Evolutionary conservation across 2,888 invertebrate species (phyloP).

Genomic region (Celastrina argiolus): DNA sequence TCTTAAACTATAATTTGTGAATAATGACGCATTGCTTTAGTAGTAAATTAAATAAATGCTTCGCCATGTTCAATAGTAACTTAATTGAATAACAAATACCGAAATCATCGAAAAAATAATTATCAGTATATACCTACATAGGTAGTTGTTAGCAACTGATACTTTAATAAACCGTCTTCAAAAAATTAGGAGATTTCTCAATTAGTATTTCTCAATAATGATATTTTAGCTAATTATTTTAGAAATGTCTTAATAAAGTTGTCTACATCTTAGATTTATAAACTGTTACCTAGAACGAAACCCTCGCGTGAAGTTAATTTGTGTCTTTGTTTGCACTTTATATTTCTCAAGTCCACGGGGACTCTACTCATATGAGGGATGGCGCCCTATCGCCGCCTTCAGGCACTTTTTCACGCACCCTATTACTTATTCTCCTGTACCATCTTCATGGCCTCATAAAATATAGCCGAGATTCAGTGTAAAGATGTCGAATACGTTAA

Average conservation of each 20-base stretch:
- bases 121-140: no score
- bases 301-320: background rate
- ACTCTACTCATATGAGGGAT: slow-evolving; percentile 24
- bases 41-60: no score
- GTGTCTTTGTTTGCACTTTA: background rate
- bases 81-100: no score
- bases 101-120: no score
- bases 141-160: no score
- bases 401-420: slow-evolving; percentile 32
- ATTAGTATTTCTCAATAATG: no score
- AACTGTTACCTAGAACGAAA: background rate
- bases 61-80: no score
- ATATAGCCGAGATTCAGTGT: slow-evolving; percentile 18
- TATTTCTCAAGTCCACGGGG: background rate
- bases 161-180: no score
- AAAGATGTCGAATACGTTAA: slow-evolving; percentile 17
- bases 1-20: background rate
- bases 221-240: no score
- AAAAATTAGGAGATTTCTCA: no score
- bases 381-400: slow-evolving; percentile 22
- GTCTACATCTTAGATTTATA: background rate
- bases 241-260: no score
- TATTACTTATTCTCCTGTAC: slow-evolving; percentile 22
- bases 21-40: background rate
- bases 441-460: slow-evolving; percentile 21